A percentile compares a stretch with the other conserved stretches of the same genome.
Evolutionary conservation across 2,888 invertebrate species (phyloP).

Genomic region (Ectropis crepuscularia): DNA sequence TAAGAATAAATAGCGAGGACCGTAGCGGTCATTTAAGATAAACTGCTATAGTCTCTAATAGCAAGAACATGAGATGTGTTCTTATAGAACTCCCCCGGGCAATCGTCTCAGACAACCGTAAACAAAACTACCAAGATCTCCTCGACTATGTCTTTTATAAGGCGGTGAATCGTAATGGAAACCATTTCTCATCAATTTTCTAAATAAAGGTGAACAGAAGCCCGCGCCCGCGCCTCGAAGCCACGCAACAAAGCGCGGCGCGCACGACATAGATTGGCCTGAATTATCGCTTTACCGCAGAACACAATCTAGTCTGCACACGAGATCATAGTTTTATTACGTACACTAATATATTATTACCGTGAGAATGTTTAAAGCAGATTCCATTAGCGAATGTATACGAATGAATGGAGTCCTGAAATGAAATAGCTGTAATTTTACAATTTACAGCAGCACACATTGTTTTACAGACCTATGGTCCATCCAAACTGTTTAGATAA

Average conservation of each 20-base stretch:
- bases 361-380: background rate
- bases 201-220: slow-evolving; percentile 85
- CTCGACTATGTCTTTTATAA: slow-evolving; percentile 63
- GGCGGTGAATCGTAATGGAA: slow-evolving; percentile 82
- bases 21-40: too few relatives aligned
- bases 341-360: slow-evolving; percentile 20
- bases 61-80: too few relatives aligned
- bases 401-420: background rate
- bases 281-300: slow-evolving; percentile 85
- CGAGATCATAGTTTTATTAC: slow-evolving; percentile 28
- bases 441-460: too few relatives aligned
- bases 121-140: slow-evolving; percentile 4
- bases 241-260: slow-evolving; percentile 81
- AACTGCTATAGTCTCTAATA: too few relatives aligned
- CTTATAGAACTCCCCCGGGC: too few relatives aligned
- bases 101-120: background rate
- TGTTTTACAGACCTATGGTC: too few relatives aligned
- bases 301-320: slow-evolving; percentile 74
- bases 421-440: too few relatives aligned
- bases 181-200: slow-evolving; percentile 85
- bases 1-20: too few relatives aligned
- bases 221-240: slow-evolving; percentile 56
- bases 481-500: too few relatives aligned
- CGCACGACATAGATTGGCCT: slow-evolving; percentile 85
- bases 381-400: background rate